Conservation (phyloP, 2,113 vertebrate genomes). For the Salvelinus sp. region DNA sequence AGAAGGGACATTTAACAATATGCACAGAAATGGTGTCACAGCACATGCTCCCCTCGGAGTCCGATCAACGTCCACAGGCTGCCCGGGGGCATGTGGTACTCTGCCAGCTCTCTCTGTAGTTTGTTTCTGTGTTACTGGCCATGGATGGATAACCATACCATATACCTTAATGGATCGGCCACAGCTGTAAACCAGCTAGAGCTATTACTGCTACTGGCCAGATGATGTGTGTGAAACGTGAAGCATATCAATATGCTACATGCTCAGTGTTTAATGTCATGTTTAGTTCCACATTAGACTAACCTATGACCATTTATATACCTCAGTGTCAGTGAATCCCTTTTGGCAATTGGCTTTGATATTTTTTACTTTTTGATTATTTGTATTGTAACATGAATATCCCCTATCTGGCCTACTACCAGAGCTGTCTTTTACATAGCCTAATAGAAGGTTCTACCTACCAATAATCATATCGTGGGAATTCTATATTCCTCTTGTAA, state of each 20-base stretch:
- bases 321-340: background rate
- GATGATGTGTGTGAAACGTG: background rate
- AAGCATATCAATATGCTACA: conserved; percentile 3
- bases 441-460: no score
- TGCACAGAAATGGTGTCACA: conserved; percentile 53
- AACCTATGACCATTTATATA: background rate
- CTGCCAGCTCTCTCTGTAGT: conserved; percentile 51
- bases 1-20: conserved; percentile 64
- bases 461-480: background rate
- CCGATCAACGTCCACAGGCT: conserved; percentile 47
- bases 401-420: background rate
- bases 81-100: conserved; percentile 48
- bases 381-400: conserved; percentile 35
- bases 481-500: conserved; percentile 36
- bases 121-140: conserved; percentile 56
- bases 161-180: conserved; percentile 37
- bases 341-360: background rate
- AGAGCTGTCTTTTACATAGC: no score
- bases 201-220: conserved; percentile 23
- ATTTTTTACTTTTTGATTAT: background rate
- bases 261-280: conserved; percentile 6
- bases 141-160: conserved; percentile 31
- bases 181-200: conserved; percentile 40
- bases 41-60: conserved; percentile 32
- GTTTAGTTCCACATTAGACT: background rate